Percentiles rank a stretch among this genome's conserved stretches.
Evolutionary conservation across 2,888 invertebrate species (phyloP).

Genomic region (Drosophila kanekoi): DNA sequence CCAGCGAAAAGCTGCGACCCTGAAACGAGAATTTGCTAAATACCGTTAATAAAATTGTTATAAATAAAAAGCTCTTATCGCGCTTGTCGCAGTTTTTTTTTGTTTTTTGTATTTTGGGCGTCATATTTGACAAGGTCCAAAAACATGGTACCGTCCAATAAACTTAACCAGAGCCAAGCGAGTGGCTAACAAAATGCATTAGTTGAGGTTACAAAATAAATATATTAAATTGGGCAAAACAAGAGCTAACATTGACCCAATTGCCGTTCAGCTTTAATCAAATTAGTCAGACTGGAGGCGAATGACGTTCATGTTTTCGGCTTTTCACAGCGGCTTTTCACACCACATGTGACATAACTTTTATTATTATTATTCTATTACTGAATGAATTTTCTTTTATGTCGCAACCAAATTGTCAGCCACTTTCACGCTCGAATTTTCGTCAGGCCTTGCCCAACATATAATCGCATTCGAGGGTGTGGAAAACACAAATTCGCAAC

Average conservation of each 20-base stretch:
- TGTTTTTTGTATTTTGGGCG: not conserved
- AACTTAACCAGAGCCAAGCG: constrained; percentile 19
- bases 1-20: constrained; percentile 22
- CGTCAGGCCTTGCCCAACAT: constrained; percentile 68
- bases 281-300: constrained; percentile 50
- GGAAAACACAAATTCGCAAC: constrained; percentile 73
- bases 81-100: not conserved
- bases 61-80: constrained; percentile 48
- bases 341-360: constrained; percentile 11
- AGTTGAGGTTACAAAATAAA: constrained; percentile 4
- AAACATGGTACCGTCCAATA: constrained; percentile 18
- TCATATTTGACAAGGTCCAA: constrained; percentile 1
- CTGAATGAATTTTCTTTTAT: constrained; percentile 26
- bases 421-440: constrained; percentile 68
- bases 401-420: constrained; percentile 37
- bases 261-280: constrained; percentile 48
- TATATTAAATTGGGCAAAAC: constrained; percentile 41
- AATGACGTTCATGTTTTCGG: constrained; percentile 41
- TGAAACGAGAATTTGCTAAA: constrained; percentile 30
- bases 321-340: not conserved
- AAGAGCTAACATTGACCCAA: constrained; percentile 64
- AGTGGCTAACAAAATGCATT: constrained; percentile 5
- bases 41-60: constrained; percentile 17
- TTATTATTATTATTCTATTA: constrained; percentile 33
- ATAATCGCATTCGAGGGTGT: constrained; percentile 60